These are phyloP conservation scores for Setophaga kirtlandii DNA, from an alignment of 2,113 vertebrate genomes.

Conservation along the genomic window DNA sequence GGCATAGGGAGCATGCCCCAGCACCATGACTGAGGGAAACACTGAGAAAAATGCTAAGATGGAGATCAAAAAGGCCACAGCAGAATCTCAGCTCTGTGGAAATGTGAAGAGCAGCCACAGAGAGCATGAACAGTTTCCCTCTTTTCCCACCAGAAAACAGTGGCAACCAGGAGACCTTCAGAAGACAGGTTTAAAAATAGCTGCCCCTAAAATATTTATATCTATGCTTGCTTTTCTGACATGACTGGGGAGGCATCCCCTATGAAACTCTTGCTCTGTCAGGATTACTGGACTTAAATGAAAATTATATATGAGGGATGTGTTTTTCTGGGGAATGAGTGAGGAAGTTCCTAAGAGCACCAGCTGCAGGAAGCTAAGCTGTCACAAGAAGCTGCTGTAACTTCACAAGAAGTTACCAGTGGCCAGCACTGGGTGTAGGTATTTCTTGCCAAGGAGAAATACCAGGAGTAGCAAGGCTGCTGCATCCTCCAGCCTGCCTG, in stretches of 20 bases:
- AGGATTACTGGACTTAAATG: neutral
- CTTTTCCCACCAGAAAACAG: neutral
- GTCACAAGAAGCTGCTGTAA: neutral
- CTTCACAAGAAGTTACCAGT: neutral
- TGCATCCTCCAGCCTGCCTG: fast-evolving
- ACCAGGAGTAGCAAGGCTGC: neutral
- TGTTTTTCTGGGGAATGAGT: neutral
- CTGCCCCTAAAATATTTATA: neutral
- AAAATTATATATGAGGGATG: neutral
- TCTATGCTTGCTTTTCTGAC: neutral
- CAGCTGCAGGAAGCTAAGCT: neutral
- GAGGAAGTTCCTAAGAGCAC: neutral
- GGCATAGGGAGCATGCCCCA: fast-evolving
- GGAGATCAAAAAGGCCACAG: fast-evolving
- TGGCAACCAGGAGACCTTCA: neutral
- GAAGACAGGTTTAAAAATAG: neutral
- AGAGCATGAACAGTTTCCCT: neutral
- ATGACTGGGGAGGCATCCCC: fast-evolving
- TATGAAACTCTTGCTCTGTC: neutral
- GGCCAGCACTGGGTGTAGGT: neutral
- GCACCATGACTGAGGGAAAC: neutral
- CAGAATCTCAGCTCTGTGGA: neutral
- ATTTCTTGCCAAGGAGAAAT: neutral
- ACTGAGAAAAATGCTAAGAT: neutral
- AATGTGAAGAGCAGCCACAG: neutral